phyloP scores from a whole-genome alignment of 2,888 invertebrate species.

The Sphaeridia pumilis region DNA sequence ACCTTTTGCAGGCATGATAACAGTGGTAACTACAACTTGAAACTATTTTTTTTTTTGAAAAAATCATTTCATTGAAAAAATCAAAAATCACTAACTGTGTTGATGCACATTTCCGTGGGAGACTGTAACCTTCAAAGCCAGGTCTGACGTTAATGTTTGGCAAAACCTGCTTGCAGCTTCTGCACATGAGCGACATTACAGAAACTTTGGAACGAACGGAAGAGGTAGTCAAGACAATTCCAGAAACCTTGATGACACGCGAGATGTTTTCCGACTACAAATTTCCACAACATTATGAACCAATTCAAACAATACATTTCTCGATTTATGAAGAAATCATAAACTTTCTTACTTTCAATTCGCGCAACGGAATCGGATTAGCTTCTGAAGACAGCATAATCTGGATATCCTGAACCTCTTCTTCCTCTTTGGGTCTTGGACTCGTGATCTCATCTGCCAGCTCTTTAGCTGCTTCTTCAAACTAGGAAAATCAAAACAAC shows the following conservation, averaged over 20 bases:
- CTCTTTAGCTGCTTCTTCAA: slow-evolving; percentile 94
- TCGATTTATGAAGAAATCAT: background rate
- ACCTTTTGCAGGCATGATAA: too few relatives aligned
- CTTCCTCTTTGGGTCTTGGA: slow-evolving; percentile 81
- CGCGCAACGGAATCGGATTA: slow-evolving; percentile 65
- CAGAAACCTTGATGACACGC: slow-evolving; percentile 83
- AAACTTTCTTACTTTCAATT: slow-evolving; percentile 56
- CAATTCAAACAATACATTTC: too few relatives aligned
- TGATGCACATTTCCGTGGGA: slow-evolving; percentile 77
- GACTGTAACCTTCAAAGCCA: slow-evolving; percentile 87
- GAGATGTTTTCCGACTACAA: slow-evolving; percentile 85
- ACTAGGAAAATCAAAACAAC: slow-evolving; percentile 38
- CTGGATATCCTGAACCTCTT: slow-evolving; percentile 83
- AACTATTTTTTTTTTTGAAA: background rate
- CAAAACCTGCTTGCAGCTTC: slow-evolving; percentile 79
- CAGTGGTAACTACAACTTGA: slow-evolving; percentile 2
- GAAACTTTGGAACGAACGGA: slow-evolving; percentile 92
- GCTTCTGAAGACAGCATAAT: slow-evolving; percentile 74
- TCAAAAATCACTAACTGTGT: slow-evolving; percentile 18
- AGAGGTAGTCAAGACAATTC: slow-evolving; percentile 87
- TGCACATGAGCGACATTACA: slow-evolving; percentile 87
- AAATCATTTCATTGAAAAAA: background rate
- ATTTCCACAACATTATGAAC: background rate
- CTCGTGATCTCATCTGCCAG: slow-evolving; percentile 93
- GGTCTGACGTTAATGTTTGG: slow-evolving; percentile 83